These are phyloP conservation scores for Eustalomyia histrio DNA, from an alignment of 2,888 invertebrate species.

Conservation along the genomic window DNA sequence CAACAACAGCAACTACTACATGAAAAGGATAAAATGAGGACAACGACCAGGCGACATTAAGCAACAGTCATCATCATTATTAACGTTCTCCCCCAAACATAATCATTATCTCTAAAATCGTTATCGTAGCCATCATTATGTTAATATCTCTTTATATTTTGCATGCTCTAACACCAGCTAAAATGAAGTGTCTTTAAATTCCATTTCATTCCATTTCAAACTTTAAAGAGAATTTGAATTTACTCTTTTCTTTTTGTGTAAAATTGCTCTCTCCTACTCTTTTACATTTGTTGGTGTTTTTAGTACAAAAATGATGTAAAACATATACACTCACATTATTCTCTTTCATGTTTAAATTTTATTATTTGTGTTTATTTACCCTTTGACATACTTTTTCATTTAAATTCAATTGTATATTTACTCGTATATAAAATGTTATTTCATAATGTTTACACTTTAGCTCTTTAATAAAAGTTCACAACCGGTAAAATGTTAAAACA, in stretches of 20 bases:
- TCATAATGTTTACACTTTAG: constrained; percentile 38
- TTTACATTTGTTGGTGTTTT: neutral
- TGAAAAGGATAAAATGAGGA: constrained; percentile 50
- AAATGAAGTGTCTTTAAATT: neutral
- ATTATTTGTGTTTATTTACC: constrained; percentile 55
- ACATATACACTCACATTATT: neutral
- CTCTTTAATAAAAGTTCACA: constrained; percentile 9
- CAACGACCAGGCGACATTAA: constrained; percentile 60
- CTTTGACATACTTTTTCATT: constrained; percentile 64
- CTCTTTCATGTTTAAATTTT: neutral
- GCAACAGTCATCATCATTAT: constrained; percentile 55
- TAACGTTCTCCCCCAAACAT: neutral
- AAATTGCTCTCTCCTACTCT: neutral
- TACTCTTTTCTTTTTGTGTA: neutral
- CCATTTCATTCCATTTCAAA: neutral
- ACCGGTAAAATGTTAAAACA: neutral
- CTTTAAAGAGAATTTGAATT: neutral
- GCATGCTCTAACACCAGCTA: neutral
- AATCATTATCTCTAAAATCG: neutral
- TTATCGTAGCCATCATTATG: constrained; percentile 15
- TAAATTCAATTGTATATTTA: constrained; percentile 53
- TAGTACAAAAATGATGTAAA: neutral
- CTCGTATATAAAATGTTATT: constrained; percentile 51
- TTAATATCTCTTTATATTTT: constrained; percentile 22
- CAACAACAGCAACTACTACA: constrained; percentile 24